Conservation (phyloP, 2,797 vertebrate species). For the Mus minutoides region DNA sequence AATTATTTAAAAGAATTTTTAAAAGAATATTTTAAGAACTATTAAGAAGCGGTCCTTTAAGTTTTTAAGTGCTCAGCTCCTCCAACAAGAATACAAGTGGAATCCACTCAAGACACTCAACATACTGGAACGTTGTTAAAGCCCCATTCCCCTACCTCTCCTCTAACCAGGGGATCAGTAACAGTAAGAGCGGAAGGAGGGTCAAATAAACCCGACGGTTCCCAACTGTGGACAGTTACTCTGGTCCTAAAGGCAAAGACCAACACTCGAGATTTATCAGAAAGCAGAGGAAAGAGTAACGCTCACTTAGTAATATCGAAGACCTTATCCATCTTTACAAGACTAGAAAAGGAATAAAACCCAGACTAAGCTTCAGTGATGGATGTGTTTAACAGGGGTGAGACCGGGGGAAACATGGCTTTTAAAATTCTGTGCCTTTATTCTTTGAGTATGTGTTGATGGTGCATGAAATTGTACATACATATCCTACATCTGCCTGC, state of each 20-base stretch:
- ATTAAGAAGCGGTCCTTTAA: not conserved
- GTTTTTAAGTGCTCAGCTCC: not conserved
- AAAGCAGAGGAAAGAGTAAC: not conserved
- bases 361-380: not conserved
- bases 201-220: not conserved
- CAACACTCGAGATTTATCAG: not conserved
- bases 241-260: not conserved
- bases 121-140: rapidly evolving
- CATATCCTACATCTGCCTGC: not conserved
- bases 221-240: not conserved
- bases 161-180: not conserved
- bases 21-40: not conserved
- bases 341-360: not conserved
- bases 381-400: not conserved
- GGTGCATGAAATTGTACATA: not conserved
- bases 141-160: not conserved
- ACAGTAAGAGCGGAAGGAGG: rapidly evolving
- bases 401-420: not conserved
- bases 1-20: not conserved
- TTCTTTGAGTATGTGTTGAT: not conserved
- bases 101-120: no score
- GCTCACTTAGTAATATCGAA: not conserved
- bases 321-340: not conserved
- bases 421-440: not conserved
- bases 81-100: not conserved